Percentiles rank a stretch among this genome's conserved stretches.
phyloP scores from a whole-genome alignment of 2,113 vertebrate genomes.

The Willisornis vidua region DNA sequence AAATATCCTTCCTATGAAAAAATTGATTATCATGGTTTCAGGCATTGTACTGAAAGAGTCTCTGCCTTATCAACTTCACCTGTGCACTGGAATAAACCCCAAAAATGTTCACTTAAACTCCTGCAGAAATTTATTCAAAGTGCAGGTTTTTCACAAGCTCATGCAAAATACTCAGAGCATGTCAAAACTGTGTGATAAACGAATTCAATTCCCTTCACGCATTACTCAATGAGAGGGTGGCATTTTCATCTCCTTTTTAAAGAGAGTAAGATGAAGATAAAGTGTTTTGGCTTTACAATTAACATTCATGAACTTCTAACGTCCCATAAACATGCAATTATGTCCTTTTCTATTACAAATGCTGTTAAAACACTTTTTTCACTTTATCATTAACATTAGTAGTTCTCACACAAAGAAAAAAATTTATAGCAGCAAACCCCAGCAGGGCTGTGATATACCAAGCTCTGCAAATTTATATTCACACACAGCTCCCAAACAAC shows the following conservation, averaged over 20 bases:
- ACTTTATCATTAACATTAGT: background rate
- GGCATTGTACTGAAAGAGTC: background rate
- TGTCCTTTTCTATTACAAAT: conserved; percentile 19
- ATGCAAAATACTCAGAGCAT: background rate
- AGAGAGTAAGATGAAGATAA: conserved; percentile 19
- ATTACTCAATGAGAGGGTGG: conserved; percentile 1
- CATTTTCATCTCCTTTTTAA: conserved; percentile 43
- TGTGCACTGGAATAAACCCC: background rate
- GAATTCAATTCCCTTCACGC: conserved; percentile 2
- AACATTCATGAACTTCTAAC: conserved; percentile 31
- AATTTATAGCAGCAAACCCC: background rate
- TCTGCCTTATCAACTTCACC: background rate
- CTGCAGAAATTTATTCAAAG: conserved; percentile 12
- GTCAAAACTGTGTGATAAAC: conserved; percentile 44
- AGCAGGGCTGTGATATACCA: background rate
- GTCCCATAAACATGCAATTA: conserved; percentile 52
- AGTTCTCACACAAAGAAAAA: background rate
- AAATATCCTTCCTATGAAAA: background rate
- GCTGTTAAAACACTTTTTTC: conserved; percentile 61
- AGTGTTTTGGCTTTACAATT: conserved; percentile 38
- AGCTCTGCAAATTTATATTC: background rate
- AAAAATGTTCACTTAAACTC: background rate
- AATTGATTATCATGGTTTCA: background rate
- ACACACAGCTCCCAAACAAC: background rate
- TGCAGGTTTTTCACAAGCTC: conserved; percentile 52